phyloP scores from a whole-genome alignment of 2,888 invertebrate species.

The Xylophagus ater region DNA sequence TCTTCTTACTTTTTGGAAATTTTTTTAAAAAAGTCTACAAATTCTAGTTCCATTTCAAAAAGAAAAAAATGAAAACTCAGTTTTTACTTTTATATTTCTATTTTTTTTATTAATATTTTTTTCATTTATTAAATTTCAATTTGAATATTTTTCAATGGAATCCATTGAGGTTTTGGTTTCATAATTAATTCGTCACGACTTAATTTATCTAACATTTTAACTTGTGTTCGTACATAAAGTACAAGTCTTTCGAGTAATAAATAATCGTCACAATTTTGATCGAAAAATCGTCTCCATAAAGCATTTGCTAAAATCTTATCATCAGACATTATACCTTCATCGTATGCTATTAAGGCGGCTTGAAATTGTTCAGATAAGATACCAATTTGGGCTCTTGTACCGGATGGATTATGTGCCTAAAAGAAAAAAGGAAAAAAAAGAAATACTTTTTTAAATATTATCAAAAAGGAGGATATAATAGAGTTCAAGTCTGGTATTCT shows the following conservation, averaged over 20 bases:
- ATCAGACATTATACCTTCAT: constrained; percentile 69
- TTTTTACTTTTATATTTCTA: neutral
- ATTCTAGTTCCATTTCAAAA: too few species aligned
- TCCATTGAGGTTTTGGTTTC: constrained; percentile 48
- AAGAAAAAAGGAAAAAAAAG: constrained; percentile 22
- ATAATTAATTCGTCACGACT: constrained; percentile 45
- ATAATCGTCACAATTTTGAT: constrained; percentile 51
- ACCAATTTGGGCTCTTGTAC: constrained; percentile 51
- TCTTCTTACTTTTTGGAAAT: neutral
- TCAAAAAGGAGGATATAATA: constrained; percentile 6
- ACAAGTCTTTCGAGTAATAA: constrained; percentile 58
- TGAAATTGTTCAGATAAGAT: constrained; percentile 69
- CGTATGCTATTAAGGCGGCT: constrained; percentile 72
- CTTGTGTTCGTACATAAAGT: constrained; percentile 66
- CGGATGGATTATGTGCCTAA: constrained; percentile 51
- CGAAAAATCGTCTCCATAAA: constrained; percentile 75
- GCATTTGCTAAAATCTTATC: constrained; percentile 71
- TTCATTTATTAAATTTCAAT: neutral
- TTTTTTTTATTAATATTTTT: neutral
- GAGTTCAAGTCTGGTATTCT: too few species aligned
- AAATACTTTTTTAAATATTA: neutral
- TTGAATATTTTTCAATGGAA: constrained; percentile 21
- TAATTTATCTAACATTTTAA: constrained; percentile 47
- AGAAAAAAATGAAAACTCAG: neutral
- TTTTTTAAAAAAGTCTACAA: too few species aligned